Evolutionary conservation across 2,888 invertebrate genomes (phyloP).

Genomic region (Pandemis cinnamomeana): DNA sequence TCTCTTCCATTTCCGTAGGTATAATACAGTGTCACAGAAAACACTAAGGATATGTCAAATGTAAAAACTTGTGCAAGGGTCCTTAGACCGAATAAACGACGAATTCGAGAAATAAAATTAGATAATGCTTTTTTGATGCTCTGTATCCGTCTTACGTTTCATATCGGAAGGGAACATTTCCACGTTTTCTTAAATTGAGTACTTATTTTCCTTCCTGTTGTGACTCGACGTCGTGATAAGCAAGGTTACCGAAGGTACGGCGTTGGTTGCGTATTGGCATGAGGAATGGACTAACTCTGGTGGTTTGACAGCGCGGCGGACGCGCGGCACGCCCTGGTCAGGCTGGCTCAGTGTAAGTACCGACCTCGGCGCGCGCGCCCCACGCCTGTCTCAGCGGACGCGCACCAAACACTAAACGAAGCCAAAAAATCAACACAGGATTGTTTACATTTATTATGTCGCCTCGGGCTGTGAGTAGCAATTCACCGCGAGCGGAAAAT

Average conservation of each 20-base stretch:
- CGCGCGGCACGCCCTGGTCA: slow-evolving; percentile 95
- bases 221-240: slow-evolving; percentile 22
- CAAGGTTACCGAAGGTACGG: slow-evolving; percentile 23
- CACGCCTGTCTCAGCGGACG: neutral
- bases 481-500: too few relatives aligned
- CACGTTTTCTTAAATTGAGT: neutral
- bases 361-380: neutral
- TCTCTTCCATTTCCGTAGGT: too few relatives aligned
- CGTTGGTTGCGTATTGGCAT: slow-evolving; percentile 18
- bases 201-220: slow-evolving; percentile 6
- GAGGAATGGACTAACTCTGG: slow-evolving; percentile 48
- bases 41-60: too few relatives aligned
- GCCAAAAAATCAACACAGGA: neutral
- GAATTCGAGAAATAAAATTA: too few relatives aligned
- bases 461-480: too few relatives aligned
- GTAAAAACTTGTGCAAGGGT: too few relatives aligned
- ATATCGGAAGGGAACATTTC: neutral
- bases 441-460: neutral
- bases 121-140: too few relatives aligned
- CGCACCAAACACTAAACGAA: neutral
- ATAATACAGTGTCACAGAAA: too few relatives aligned
- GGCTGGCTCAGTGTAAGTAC: slow-evolving; percentile 96
- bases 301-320: slow-evolving; percentile 75
- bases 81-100: too few relatives aligned
- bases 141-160: neutral